These are phyloP conservation scores for Chlamydotis undulata DNA, from an alignment of 2,113 vertebrate species.

Conservation along the genomic window DNA sequence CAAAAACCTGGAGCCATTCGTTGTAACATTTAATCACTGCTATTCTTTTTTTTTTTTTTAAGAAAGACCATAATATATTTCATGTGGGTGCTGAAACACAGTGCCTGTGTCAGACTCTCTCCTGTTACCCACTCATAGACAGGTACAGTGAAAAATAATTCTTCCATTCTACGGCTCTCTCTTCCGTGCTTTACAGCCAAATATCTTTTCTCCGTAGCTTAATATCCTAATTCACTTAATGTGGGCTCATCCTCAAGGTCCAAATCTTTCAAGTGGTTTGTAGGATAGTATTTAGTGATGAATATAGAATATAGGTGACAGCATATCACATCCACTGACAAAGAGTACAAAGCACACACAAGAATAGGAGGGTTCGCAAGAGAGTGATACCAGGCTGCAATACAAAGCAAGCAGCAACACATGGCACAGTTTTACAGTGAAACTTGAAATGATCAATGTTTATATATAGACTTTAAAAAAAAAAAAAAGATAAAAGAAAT, in stretches of 20 bases:
- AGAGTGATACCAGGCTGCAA: not conserved
- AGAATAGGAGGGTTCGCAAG: not conserved
- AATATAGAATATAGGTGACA: not conserved
- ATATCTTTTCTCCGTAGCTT: not conserved
- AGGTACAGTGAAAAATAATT: not conserved
- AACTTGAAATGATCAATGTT: not conserved
- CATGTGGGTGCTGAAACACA: not conserved
- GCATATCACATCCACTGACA: not conserved
- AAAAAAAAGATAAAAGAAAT: not conserved
- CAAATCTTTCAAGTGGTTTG: not conserved
- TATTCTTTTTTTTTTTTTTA: not conserved
- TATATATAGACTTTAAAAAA: not conserved
- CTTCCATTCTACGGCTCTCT: not conserved
- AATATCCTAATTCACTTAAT: not conserved
- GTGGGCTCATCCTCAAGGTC: not conserved
- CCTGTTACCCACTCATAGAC: not conserved
- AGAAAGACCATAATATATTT: not conserved
- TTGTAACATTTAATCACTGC: not conserved
- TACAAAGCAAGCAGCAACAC: not conserved
- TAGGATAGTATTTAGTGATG: not conserved
- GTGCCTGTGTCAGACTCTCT: not conserved
- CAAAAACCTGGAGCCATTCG: not conserved
- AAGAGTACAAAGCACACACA: not conserved
- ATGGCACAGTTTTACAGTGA: not conserved
- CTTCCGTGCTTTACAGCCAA: not conserved